Conservation (phyloP, 2,888 invertebrate species). For the Ochropleura plecta region DNA sequence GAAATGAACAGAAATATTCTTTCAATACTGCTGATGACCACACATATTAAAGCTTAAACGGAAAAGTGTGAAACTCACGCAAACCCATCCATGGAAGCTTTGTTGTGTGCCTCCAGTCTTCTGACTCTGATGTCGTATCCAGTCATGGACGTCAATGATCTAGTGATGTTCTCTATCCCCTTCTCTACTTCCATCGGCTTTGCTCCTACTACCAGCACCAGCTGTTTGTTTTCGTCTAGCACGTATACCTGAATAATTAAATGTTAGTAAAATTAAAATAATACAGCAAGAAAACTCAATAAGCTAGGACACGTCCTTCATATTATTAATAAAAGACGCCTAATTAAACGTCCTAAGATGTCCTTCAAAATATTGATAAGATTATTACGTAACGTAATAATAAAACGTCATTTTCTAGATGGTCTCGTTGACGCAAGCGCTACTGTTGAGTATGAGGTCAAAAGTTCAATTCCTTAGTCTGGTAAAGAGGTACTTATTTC, state of each 20-base stretch:
- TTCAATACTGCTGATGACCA: not conserved
- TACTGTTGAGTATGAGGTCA: not conserved
- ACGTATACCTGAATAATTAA: constrained; percentile 93
- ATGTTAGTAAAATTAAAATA: not conserved
- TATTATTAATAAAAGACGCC: not conserved
- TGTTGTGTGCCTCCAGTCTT: constrained; percentile 94
- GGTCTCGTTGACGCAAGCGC: not conserved
- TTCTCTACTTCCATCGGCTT: constrained; percentile 94
- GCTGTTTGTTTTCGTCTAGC: constrained; percentile 94
- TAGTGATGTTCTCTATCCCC: constrained; percentile 93
- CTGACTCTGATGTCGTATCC: constrained; percentile 95
- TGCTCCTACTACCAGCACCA: constrained; percentile 94
- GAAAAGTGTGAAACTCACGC: constrained; percentile 88
- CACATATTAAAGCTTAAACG: not conserved
- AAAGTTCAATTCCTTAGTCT: not conserved
- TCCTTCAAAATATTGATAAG: not conserved
- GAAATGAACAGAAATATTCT: constrained; percentile 72
- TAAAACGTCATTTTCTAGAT: not conserved
- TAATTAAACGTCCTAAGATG: not conserved
- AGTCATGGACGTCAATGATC: constrained; percentile 93
- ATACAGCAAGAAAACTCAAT: not conserved
- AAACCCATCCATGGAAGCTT: constrained; percentile 91
- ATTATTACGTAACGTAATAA: not conserved
- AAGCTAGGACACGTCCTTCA: not conserved
- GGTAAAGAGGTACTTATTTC: not conserved